phyloP scores from a whole-genome alignment of 2,113 vertebrate genomes.

The Panthera uncia region DNA sequence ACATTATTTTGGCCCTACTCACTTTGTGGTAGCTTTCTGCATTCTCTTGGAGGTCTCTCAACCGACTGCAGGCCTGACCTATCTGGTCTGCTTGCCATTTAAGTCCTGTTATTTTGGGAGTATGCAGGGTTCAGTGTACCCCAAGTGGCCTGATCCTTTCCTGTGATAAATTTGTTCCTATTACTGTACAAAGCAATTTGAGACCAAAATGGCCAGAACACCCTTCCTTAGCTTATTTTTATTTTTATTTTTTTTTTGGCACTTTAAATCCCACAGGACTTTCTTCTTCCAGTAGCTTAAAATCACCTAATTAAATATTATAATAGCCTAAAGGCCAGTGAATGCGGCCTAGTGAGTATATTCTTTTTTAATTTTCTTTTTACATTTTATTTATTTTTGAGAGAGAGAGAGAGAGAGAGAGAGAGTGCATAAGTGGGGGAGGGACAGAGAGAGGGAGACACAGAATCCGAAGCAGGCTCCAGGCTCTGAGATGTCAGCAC shows the following conservation, averaged over 20 bases:
- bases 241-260: neutral
- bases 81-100: neutral
- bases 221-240: neutral
- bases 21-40: neutral
- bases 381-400: too few relatives aligned
- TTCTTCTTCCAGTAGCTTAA: slow-evolving; percentile 12
- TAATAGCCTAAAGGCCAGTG: neutral
- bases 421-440: too few relatives aligned
- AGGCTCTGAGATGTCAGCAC: too few relatives aligned
- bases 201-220: neutral
- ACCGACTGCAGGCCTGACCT: neutral
- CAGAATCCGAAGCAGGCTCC: too few relatives aligned
- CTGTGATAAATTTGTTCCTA: neutral
- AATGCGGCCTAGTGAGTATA: neutral
- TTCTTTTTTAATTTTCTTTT: neutral
- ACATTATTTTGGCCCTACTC: slow-evolving; percentile 4
- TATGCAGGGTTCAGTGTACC: neutral
- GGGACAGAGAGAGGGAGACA: too few relatives aligned
- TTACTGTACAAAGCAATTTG: neutral
- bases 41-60: neutral
- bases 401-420: too few relatives aligned
- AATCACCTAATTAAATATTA: neutral
- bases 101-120: neutral
- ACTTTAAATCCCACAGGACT: neutral
- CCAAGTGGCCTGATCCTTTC: neutral